phyloP scores from a whole-genome alignment of 1,140 invertebrate species.

The Microvelia longipes region DNA sequence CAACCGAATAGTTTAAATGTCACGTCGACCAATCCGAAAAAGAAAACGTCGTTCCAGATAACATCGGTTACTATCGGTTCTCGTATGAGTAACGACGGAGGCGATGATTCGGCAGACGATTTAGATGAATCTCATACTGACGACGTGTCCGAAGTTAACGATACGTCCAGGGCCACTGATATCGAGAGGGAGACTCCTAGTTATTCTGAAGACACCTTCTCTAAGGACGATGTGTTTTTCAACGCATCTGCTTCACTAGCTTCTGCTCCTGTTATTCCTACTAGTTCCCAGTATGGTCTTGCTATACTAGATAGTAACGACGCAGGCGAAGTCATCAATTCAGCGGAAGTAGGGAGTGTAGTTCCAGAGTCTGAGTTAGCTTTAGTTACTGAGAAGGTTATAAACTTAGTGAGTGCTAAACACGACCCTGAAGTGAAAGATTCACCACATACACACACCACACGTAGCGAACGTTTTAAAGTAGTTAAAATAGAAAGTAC shows the following conservation, averaged over 20 bases:
- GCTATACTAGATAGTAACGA: constrained; percentile 48
- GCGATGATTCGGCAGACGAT: constrained; percentile 83
- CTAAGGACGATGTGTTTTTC: constrained; percentile 65
- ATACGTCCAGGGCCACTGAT: constrained; percentile 64
- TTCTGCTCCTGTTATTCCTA: constrained; percentile 65
- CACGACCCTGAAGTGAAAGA: constrained; percentile 51
- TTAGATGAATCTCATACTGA: constrained; percentile 82
- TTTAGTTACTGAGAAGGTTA: constrained; percentile 41
- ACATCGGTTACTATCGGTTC: constrained; percentile 71
- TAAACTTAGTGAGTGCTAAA: constrained; percentile 33
- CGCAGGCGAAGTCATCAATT: constrained; percentile 16
- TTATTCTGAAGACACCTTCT: constrained; percentile 68
- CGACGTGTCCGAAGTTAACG: constrained; percentile 47
- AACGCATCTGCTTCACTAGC: constrained; percentile 55
- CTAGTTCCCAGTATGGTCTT: constrained; percentile 64
- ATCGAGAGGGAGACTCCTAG: constrained; percentile 68
- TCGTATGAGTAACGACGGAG: constrained; percentile 64
- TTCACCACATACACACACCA: constrained; percentile 46
- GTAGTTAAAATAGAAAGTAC: constrained; percentile 92
- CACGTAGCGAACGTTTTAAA: constrained; percentile 76
- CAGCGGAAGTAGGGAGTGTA: constrained; percentile 30
- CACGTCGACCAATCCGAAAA: constrained; percentile 29
- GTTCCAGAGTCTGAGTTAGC: constrained; percentile 37
- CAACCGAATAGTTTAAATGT: constrained; percentile 14
- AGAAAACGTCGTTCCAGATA: constrained; percentile 84